These are phyloP conservation scores for Hemistola chrysoprasaria DNA, from an alignment of 2,888 invertebrate genomes.

Conservation along the genomic window DNA sequence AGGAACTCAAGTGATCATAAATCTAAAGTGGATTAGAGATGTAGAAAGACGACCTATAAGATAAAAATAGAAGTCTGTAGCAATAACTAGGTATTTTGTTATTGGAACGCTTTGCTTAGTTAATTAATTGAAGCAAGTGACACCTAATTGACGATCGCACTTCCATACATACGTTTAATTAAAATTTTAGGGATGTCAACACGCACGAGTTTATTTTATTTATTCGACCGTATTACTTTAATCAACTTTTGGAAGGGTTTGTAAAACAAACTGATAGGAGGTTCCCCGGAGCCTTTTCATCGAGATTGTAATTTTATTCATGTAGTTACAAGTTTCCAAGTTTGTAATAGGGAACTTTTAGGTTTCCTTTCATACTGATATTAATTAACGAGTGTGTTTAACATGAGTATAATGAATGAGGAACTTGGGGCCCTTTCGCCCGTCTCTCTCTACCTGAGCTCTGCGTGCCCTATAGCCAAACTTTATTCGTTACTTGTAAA, in stretches of 20 bases:
- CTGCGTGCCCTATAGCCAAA: slow-evolving; percentile 41
- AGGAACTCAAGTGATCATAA: too few relatives aligned
- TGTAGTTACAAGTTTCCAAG: slow-evolving; percentile 53
- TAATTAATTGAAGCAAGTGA: slow-evolving; percentile 10
- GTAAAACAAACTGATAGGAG: slow-evolving; percentile 48
- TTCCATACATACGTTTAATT: slow-evolving; percentile 15
- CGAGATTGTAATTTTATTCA: slow-evolving; percentile 55
- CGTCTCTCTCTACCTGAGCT: slow-evolving; percentile 35
- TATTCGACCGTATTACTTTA: slow-evolving; percentile 56
- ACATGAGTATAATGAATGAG: slow-evolving; percentile 64
- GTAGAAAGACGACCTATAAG: too few relatives aligned
- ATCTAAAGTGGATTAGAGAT: too few relatives aligned
- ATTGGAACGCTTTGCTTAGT: slow-evolving; percentile 4
- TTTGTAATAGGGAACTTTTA: slow-evolving; percentile 70
- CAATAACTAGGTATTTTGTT: slow-evolving; percentile 1
- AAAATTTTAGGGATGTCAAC: slow-evolving; percentile 42
- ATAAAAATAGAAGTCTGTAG: neutral
- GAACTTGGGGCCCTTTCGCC: slow-evolving; percentile 45
- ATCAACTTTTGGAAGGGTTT: slow-evolving; percentile 55
- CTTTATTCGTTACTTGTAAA: slow-evolving; percentile 76
- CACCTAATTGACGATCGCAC: slow-evolving; percentile 12
- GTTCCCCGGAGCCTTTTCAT: slow-evolving; percentile 51
- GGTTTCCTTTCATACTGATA: slow-evolving; percentile 70
- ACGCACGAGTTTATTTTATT: slow-evolving; percentile 53
- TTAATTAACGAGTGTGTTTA: slow-evolving; percentile 72